Conservation (phyloP, 2,113 vertebrate species). For the Pogonocichla stellata region DNA sequence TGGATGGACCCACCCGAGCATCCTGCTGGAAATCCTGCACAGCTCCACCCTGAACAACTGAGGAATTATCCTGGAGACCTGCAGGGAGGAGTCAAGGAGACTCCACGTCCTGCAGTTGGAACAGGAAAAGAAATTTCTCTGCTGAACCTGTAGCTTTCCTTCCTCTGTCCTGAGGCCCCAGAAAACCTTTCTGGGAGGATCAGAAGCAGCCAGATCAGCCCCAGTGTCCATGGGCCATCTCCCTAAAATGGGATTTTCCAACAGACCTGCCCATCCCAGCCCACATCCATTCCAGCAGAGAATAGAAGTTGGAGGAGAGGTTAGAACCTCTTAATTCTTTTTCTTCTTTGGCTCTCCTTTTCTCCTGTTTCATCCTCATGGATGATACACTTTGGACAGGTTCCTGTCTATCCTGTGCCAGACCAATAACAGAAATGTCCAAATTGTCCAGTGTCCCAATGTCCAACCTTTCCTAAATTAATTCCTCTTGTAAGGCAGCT, state of each 20-base stretch:
- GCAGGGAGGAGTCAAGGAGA: background rate
- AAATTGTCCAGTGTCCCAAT: background rate
- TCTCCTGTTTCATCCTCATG: background rate
- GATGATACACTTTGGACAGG: background rate
- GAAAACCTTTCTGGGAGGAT: background rate
- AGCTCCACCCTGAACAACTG: background rate
- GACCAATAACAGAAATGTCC: background rate
- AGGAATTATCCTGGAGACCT: background rate
- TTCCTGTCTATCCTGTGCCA: background rate
- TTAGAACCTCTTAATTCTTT: background rate
- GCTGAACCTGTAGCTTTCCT: background rate
- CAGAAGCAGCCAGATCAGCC: background rate
- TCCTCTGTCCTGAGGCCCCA: background rate
- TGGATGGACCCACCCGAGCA: background rate
- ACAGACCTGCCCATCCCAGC: background rate
- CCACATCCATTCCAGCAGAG: background rate
- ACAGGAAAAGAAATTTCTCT: rapidly evolving
- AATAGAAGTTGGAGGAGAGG: background rate
- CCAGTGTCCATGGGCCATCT: background rate
- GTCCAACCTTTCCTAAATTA: background rate
- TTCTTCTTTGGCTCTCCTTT: background rate
- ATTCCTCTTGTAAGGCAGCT: background rate
- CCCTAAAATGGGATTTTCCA: background rate
- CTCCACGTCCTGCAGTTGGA: background rate
- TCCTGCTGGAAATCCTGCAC: background rate